A percentile compares a stretch with the other conserved stretches of the same genome.
phyloP scores from a whole-genome alignment of 2,797 vertebrate genomes.

The Mycteria americana region DNA sequence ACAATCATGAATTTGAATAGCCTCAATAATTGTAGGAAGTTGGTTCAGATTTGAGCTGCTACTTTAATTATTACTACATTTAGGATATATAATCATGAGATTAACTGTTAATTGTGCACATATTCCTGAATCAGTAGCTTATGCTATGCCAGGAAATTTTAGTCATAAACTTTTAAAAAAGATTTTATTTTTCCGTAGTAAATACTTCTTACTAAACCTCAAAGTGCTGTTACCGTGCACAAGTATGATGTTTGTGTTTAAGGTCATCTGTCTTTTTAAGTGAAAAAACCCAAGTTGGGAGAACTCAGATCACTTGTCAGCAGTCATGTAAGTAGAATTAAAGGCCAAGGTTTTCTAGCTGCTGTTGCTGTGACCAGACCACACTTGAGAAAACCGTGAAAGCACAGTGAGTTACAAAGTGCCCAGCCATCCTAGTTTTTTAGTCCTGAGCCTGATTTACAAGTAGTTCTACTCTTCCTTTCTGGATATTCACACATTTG shows the following conservation, averaged over 20 bases:
- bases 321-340: not conserved
- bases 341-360: not conserved
- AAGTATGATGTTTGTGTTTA: not conserved
- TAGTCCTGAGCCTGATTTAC: not conserved
- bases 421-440: not conserved
- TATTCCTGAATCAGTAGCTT: not conserved
- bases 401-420: rapidly evolving
- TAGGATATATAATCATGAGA: not conserved
- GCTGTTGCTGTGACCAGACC: not conserved
- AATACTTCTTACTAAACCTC: not conserved
- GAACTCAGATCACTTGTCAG: not conserved
- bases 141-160: not conserved
- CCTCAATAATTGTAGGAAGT: not conserved
- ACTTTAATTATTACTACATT: not conserved
- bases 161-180: too few species aligned
- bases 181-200: not conserved
- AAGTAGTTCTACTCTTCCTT: not conserved
- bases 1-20: not conserved
- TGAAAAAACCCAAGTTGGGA: not conserved
- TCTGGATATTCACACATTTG: not conserved
- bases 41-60: not conserved
- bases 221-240: not conserved
- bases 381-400: not conserved
- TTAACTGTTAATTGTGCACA: not conserved
- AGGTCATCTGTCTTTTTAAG: not conserved